Percentiles rank a stretch among this genome's conserved stretches.
phyloP scores from a whole-genome alignment of 1,140 invertebrate species.

The Geopemphigus sp. region DNA sequence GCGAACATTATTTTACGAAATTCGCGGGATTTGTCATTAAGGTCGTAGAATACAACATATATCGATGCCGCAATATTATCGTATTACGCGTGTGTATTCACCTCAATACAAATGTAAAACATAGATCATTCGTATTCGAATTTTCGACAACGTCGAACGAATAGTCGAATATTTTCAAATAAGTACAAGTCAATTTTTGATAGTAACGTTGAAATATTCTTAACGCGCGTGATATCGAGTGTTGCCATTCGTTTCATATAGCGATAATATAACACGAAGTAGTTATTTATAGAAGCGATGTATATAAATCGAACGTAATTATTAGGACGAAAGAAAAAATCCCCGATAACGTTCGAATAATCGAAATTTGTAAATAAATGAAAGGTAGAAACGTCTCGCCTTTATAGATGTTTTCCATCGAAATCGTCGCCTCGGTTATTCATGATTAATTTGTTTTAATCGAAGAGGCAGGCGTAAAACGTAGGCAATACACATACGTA shows the following conservation, averaged over 20 bases:
- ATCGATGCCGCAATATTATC: neutral
- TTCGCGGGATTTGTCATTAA: slow-evolving; percentile 19
- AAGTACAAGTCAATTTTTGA: neutral
- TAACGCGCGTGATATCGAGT: too few species aligned
- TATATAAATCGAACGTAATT: too few species aligned
- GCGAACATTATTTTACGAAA: neutral
- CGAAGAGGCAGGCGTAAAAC: neutral
- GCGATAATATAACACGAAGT: too few species aligned
- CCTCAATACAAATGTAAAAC: neutral
- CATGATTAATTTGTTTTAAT: too few species aligned
- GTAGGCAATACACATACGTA: neutral
- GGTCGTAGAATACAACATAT: neutral
- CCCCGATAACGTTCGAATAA: too few species aligned
- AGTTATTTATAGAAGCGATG: too few species aligned
- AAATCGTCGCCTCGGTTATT: too few species aligned
- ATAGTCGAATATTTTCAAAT: neutral
- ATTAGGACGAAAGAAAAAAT: too few species aligned
- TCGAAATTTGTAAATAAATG: too few species aligned
- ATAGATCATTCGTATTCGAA: neutral
- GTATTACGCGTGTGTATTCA: neutral
- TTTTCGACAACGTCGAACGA: neutral
- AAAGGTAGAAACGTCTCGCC: too few species aligned
- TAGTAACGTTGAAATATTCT: neutral
- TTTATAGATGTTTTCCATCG: neutral
- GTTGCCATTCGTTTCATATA: too few species aligned